Percentiles rank a stretch among this genome's conserved stretches.
These are phyloP conservation scores for Mormyrus iriodes DNA, from an alignment of 2,113 vertebrate genomes.

Conservation along the genomic window DNA sequence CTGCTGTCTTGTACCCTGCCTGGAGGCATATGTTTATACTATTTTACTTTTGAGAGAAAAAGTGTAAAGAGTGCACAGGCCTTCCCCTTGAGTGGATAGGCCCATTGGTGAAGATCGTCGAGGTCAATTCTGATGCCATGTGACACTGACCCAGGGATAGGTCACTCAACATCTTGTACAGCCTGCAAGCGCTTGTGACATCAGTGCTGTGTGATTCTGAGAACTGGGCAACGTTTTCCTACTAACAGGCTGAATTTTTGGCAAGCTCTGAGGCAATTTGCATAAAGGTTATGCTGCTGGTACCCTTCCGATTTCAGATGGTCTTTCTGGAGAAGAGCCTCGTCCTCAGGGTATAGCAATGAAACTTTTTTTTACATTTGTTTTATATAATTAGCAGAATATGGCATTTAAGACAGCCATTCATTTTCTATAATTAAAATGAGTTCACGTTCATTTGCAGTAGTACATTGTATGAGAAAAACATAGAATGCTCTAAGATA, in stretches of 20 bases:
- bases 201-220: not conserved
- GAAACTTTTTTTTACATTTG: not conserved
- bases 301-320: slow-evolving; percentile 52
- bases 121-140: not conserved
- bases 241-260: slow-evolving; percentile 62
- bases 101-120: not conserved
- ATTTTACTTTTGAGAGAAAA: not conserved
- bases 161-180: not conserved
- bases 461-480: not conserved
- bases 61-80: not conserved
- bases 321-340: not conserved
- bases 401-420: not conserved
- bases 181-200: not conserved
- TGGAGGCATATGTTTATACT: slow-evolving; percentile 30
- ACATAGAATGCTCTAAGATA: not conserved
- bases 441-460: not conserved
- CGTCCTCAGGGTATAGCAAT: not conserved
- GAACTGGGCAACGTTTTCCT: slow-evolving; percentile 33
- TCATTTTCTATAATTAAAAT: not conserved
- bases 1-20: slow-evolving; percentile 29
- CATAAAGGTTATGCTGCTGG: slow-evolving; percentile 54
- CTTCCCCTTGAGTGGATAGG: not conserved
- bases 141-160: slow-evolving; percentile 10
- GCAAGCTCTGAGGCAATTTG: slow-evolving; percentile 63
- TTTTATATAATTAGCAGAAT: not conserved